Evolutionary conservation across 2,797 vertebrate species (phyloP), one percentile per base, ranked within the genome.

Genomic region (Sebastes kiyomatsui): DNA sequence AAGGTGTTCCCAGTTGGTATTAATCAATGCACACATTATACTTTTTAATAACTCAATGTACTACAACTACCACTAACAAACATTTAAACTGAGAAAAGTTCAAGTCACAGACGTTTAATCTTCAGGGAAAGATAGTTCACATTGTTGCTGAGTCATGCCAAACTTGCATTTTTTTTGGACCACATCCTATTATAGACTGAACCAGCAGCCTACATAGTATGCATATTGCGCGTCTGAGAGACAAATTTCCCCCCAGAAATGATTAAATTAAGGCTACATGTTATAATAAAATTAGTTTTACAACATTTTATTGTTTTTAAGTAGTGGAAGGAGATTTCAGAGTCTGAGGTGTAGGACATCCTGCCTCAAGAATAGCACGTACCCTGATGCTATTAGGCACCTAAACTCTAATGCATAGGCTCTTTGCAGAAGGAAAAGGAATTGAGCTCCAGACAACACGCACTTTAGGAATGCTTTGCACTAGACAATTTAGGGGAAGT

Each of bases 91-190:
- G 42, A 0, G 2, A 35, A 23, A 35, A 23, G 25, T 46, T 42
- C 10, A 23, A 20, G 5, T 58, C 27, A 38, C 14, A 11, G 16
- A 6, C 66, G 13, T 33, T 25, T 54, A 33, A 13, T 35, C 18
- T 27, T 27, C 1, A 65, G 23, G 5, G 35, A n/a, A 64, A 49
- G 3, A 30, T 7, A 6, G 23, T 7, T 23, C 0, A 18, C 22
- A 27, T 11, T 30, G 7, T 56, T 71, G 61, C 75, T 13, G 2
- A 67, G 80, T 80, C 74, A 77, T 78, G 61, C 18, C 74, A 6
- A 32, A 52, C 10, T 25, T 58, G 28, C 33, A 5, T 46, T 73
- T 56, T 55, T 59, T 27, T 18, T 22, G 22, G 12, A n/a, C 25
- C n/a, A 9, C 30, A 42, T 23, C 10, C 13, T 64, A 13, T 42